Evolutionary conservation across 2,888 invertebrate genomes (phyloP).

Genomic region (Halocaridina rubra): DNA sequence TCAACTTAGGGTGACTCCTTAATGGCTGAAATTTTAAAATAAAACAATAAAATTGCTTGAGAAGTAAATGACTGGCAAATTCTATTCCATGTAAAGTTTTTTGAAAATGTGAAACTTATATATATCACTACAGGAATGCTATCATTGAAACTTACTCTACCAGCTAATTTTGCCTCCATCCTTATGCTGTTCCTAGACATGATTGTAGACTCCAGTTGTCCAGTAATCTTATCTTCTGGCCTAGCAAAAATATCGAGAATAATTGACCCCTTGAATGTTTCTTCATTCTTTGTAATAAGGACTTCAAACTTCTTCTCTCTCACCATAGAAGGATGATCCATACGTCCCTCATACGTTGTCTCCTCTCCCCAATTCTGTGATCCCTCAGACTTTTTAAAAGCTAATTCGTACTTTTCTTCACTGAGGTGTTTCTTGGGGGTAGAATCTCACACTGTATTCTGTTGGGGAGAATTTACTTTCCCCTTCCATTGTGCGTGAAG

Average conservation of each 20-base stretch:
- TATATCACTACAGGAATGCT: not conserved
- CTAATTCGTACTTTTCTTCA: not conserved
- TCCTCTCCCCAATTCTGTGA: not conserved
- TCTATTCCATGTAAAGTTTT: not conserved
- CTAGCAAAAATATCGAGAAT: conserved; percentile 39
- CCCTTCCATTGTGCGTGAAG: not conserved
- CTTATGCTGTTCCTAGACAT: conserved; percentile 20
- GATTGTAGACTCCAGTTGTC: conserved; percentile 3
- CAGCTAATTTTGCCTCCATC: conserved; percentile 2
- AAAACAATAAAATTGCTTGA: no score
- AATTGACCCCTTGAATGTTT: not conserved
- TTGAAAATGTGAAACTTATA: not conserved
- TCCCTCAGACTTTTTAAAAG: not conserved
- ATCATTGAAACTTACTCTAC: conserved; percentile 1
- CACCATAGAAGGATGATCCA: not conserved
- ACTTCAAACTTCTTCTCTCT: not conserved
- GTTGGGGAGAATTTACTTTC: not conserved
- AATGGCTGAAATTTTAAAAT: not conserved
- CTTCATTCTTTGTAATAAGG: not conserved
- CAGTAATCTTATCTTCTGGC: conserved; percentile 20
- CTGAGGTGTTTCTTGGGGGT: not conserved
- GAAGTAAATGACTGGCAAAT: no score
- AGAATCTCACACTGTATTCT: not conserved
- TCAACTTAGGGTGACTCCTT: not conserved
- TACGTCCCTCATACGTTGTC: not conserved